Evolutionary conservation across 2,888 invertebrate species (phyloP).

Genomic region (Amphimallon solstitiale): DNA sequence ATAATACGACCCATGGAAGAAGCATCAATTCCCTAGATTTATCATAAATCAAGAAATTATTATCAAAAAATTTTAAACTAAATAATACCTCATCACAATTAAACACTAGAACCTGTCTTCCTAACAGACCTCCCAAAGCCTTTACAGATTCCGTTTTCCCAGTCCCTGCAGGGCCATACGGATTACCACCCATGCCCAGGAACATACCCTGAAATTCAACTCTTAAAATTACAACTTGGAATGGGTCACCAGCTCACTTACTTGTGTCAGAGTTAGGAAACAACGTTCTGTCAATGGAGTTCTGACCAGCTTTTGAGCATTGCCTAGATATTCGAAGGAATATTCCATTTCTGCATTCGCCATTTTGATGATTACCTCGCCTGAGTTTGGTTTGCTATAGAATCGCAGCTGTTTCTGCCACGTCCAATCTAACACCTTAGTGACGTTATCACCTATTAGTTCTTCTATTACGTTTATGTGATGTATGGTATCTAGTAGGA

Average conservation of each 20-base stretch:
- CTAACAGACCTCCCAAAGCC: constrained; percentile 89
- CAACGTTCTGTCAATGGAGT: constrained; percentile 97
- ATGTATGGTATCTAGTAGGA: constrained; percentile 94
- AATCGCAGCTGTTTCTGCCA: constrained; percentile 95
- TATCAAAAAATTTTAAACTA: too few species aligned
- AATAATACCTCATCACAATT: constrained; percentile 92
- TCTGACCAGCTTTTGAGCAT: constrained; percentile 92
- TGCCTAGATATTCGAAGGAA: constrained; percentile 98
- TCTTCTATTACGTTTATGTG: constrained; percentile 84
- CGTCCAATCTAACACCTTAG: constrained; percentile 80
- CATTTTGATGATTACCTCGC: constrained; percentile 82
- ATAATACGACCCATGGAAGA: constrained; percentile 95
- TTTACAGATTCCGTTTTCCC: constrained; percentile 99
- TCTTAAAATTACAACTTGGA: neutral
- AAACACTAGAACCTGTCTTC: constrained; percentile 93
- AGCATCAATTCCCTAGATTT: constrained; percentile 81
- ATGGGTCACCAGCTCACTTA: constrained; percentile 51
- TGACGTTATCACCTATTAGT: constrained; percentile 76
- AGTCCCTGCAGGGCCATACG: constrained; percentile 98
- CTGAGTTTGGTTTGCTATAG: constrained; percentile 54
- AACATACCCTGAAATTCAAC: constrained; percentile 78
- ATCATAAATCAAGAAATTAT: too few species aligned
- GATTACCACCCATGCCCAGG: constrained; percentile 97
- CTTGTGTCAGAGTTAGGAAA: constrained; percentile 95
- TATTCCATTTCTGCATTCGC: constrained; percentile 95